Conservation (phyloP, 2,797 vertebrate species). For the Aldrovandia affinis region DNA sequence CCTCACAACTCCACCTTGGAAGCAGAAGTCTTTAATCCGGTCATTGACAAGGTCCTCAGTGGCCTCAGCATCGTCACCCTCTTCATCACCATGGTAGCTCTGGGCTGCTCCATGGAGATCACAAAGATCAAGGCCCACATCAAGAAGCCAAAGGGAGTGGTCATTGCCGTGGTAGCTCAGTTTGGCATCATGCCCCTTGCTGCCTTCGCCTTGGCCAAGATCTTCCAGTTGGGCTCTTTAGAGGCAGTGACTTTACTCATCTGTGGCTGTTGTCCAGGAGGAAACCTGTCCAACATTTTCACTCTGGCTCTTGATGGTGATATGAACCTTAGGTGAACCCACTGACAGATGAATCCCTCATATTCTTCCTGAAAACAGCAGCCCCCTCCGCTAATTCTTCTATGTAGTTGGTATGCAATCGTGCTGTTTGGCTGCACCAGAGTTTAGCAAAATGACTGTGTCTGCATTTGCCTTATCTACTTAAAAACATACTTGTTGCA, state of each 20-base stretch:
- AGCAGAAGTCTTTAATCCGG: constrained; percentile 23
- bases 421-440: no score
- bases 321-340: constrained; percentile 87
- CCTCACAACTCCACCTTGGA: constrained; percentile 53
- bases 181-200: constrained; percentile 85
- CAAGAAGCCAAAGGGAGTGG: constrained; percentile 75
- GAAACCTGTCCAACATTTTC: constrained; percentile 81
- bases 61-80: constrained; percentile 61
- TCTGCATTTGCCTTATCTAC: no score
- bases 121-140: constrained; percentile 80
- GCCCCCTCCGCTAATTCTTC: not conserved
- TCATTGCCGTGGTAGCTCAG: constrained; percentile 77
- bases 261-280: constrained; percentile 84
- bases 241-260: constrained; percentile 80
- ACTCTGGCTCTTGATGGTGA: constrained; percentile 77
- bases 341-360: not conserved
- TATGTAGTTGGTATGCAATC: not conserved
- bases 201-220: constrained; percentile 75
- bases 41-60: constrained; percentile 63
- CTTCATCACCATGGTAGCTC: constrained; percentile 73
- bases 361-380: not conserved
- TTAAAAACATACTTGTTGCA: not conserved
- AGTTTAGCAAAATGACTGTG: no score
- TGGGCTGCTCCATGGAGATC: constrained; percentile 84
- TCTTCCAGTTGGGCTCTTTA: constrained; percentile 65